These are phyloP conservation scores for Meteorus sp. DNA, from an alignment of 1,140 invertebrate genomes.

Conservation along the genomic window DNA sequence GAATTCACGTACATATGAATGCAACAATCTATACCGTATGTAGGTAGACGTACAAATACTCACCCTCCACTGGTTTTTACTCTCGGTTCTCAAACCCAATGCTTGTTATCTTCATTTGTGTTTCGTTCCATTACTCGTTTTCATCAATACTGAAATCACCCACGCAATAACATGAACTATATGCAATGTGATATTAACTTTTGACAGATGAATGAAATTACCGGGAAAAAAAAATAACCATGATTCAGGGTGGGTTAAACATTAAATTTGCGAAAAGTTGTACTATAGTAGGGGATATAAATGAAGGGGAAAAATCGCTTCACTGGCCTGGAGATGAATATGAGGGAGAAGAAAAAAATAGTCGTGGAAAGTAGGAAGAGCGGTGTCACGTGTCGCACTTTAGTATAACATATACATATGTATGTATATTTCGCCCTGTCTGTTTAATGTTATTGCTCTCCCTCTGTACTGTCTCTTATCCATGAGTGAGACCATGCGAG, in stretches of 20 bases:
- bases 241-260: no score
- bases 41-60: neutral
- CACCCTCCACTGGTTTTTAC: neutral
- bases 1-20: neutral
- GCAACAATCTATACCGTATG: slow-evolving; percentile 4
- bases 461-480: neutral
- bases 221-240: no score
- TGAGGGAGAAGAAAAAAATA: neutral
- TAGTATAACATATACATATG: no score
- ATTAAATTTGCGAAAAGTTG: neutral
- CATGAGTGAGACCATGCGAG: slow-evolving; percentile 31
- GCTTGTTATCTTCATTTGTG: slow-evolving; percentile 10
- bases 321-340: neutral
- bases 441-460: neutral
- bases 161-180: no score
- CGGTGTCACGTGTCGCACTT: slow-evolving; percentile 41
- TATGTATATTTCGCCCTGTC: no score
- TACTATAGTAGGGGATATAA: neutral
- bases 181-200: no score
- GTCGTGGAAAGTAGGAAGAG: slow-evolving; percentile 25
- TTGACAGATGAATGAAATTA: no score
- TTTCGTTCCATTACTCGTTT: no score
- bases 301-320: slow-evolving; percentile 1
- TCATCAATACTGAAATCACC: no score
- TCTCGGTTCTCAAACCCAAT: neutral